phyloP scores from a whole-genome alignment of 2,888 invertebrate genomes.

The Mimumesa dahlbomi region DNA sequence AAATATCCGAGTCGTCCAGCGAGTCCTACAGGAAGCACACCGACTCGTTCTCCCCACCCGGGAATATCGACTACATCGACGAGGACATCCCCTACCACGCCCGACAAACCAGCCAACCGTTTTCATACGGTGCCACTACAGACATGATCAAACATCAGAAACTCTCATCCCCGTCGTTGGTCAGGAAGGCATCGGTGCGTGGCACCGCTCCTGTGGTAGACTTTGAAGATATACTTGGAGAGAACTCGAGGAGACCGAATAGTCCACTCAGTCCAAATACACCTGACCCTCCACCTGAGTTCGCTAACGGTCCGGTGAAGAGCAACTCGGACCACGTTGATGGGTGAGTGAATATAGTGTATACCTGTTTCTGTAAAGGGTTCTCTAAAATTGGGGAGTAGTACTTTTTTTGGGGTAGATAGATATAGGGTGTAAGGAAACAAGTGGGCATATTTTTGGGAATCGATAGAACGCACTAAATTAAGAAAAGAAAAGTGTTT shows the following conservation, averaged over 20 bases:
- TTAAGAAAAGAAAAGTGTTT: too few relatives aligned
- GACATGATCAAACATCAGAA: conserved; percentile 88
- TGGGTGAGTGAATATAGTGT: conserved; percentile 63
- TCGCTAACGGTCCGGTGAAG: conserved; percentile 71
- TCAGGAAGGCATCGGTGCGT: conserved; percentile 85
- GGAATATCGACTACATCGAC: conserved; percentile 82
- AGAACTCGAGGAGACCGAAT: conserved; percentile 68
- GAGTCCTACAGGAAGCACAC: conserved; percentile 62
- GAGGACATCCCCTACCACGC: conserved; percentile 94
- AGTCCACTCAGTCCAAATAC: conserved; percentile 71
- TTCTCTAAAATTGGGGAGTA: too few relatives aligned
- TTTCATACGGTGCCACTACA: conserved; percentile 90
- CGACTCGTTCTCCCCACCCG: conserved; percentile 75
- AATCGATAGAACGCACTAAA: too few relatives aligned
- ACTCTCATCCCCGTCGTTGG: conserved; percentile 91
- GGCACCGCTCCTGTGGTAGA: conserved; percentile 74
- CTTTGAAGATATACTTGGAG: conserved; percentile 77
- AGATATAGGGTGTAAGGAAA: too few relatives aligned
- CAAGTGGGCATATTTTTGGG: too few relatives aligned
- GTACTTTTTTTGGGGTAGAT: too few relatives aligned
- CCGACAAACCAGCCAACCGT: conserved; percentile 92
- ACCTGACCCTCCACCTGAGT: conserved; percentile 75
- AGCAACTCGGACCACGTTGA: conserved; percentile 67
- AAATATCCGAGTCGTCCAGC: conserved; percentile 52
- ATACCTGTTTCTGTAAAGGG: neutral